phyloP scores from a whole-genome alignment of 2,113 vertebrate genomes.

The Pardalotus punctatus region DNA sequence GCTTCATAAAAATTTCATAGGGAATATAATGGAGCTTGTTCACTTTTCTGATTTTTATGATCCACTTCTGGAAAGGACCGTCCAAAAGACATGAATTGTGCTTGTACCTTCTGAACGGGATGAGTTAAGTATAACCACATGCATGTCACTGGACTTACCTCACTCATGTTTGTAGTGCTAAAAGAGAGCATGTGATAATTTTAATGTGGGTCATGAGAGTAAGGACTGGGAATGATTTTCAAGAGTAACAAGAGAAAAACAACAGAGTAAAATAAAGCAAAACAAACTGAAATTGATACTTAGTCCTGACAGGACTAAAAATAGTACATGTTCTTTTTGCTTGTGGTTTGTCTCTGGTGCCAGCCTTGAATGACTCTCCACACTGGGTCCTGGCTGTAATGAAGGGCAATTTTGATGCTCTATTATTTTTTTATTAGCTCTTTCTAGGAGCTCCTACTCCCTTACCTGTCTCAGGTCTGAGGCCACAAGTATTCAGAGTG shows the following conservation, averaged over 20 bases:
- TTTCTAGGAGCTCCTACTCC: neutral
- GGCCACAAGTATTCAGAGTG: neutral
- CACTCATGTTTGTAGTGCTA: conserved; percentile 11
- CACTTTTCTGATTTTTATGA: neutral
- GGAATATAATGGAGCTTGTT: neutral
- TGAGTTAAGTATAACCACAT: conserved; percentile 23
- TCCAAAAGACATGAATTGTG: neutral
- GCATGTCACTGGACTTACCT: neutral
- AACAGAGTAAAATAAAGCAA: conserved; percentile 18
- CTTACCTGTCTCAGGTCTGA: neutral
- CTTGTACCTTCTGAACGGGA: neutral
- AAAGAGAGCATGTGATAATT: conserved; percentile 26
- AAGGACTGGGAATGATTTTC: neutral
- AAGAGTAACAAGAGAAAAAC: conserved; percentile 19
- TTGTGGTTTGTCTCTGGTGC: neutral
- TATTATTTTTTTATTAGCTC: neutral
- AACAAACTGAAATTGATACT: conserved; percentile 9
- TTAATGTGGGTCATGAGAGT: neutral
- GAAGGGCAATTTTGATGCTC: neutral
- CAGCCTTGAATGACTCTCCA: neutral
- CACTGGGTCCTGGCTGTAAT: neutral
- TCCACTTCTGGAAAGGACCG: neutral
- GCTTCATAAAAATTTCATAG: neutral
- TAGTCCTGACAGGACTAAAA: conserved; percentile 15
- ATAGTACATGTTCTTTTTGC: conserved; percentile 3